A percentile compares a stretch with the other conserved stretches of the same genome.
phyloP scores from a whole-genome alignment of 2,888 invertebrate species.

The Himalopsyche kuldschensis region DNA sequence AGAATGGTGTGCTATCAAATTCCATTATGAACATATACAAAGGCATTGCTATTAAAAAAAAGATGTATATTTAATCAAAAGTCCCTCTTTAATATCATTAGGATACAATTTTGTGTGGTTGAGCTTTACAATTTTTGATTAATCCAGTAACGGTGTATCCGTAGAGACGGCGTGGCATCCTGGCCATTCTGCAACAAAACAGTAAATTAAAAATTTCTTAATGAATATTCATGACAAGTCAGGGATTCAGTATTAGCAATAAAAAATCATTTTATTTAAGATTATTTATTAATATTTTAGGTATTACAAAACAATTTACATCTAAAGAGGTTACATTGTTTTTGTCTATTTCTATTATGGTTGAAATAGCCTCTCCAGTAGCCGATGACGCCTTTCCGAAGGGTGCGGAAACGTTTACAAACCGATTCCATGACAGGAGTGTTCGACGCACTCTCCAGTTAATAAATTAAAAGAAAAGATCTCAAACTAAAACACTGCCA shows the following conservation, averaged over 20 bases:
- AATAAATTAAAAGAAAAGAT: not conserved
- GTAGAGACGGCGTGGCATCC: conserved; percentile 10
- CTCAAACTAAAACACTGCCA: not conserved
- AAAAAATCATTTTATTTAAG: conserved; percentile 27
- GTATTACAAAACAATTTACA: conserved; percentile 32
- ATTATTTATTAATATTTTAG: conserved; percentile 35
- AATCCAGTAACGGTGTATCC: conserved; percentile 30
- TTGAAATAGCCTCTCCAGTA: conserved; percentile 81
- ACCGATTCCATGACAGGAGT: conserved; percentile 4
- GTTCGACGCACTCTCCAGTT: not conserved
- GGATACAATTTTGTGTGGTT: conserved; percentile 20
- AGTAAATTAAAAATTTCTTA: conserved; percentile 25
- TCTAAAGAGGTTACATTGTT: conserved; percentile 45
- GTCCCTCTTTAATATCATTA: conserved; percentile 17
- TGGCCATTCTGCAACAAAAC: conserved; percentile 36
- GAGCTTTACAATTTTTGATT: conserved; percentile 21
- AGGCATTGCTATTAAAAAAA: conserved; percentile 26
- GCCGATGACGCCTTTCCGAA: conserved; percentile 75
- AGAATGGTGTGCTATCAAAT: not conserved
- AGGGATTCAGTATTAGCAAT: conserved; percentile 1
- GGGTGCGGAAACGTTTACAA: conserved; percentile 65
- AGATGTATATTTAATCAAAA: conserved; percentile 26
- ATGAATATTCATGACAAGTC: conserved; percentile 1
- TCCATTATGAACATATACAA: conserved; percentile 17
- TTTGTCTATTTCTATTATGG: conserved; percentile 75